Conservation (phyloP, 35 echinoderm and acorn worm genomes). For the Nesometra sesokonis region DNA sequence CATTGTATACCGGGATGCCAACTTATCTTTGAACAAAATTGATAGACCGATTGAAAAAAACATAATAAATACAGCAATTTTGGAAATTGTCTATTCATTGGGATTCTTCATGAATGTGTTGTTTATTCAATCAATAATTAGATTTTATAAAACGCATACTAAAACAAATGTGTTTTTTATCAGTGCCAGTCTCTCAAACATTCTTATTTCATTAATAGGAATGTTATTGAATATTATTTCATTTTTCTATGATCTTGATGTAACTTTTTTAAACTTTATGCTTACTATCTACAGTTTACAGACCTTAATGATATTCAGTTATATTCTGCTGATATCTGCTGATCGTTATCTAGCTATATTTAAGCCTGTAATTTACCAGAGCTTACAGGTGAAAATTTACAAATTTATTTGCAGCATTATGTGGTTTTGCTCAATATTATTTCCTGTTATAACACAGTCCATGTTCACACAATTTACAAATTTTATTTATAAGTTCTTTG, state of each 20-base stretch:
- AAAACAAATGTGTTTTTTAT: neutral
- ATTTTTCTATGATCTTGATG: neutral
- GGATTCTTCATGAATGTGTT: neutral
- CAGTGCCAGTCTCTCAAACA: neutral
- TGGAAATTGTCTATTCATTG: neutral
- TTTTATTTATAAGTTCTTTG: neutral
- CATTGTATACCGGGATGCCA: too few species aligned
- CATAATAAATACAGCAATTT: neutral
- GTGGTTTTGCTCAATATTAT: neutral
- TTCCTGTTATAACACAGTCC: neutral
- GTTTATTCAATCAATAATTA: neutral
- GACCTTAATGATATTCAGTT: neutral
- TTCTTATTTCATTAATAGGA: neutral
- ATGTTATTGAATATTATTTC: neutral
- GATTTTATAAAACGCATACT: neutral
- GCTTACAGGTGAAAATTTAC: neutral
- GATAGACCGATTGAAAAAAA: too few species aligned
- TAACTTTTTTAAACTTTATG: neutral
- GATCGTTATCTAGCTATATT: neutral
- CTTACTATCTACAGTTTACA: neutral
- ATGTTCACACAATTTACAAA: neutral
- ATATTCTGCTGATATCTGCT: neutral
- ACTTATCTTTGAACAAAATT: too few species aligned
- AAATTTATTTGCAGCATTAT: neutral
- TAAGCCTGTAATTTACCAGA: neutral